phyloP scores from a whole-genome alignment of 1,140 invertebrate species.

The Drosophila lacertosa region DNA sequence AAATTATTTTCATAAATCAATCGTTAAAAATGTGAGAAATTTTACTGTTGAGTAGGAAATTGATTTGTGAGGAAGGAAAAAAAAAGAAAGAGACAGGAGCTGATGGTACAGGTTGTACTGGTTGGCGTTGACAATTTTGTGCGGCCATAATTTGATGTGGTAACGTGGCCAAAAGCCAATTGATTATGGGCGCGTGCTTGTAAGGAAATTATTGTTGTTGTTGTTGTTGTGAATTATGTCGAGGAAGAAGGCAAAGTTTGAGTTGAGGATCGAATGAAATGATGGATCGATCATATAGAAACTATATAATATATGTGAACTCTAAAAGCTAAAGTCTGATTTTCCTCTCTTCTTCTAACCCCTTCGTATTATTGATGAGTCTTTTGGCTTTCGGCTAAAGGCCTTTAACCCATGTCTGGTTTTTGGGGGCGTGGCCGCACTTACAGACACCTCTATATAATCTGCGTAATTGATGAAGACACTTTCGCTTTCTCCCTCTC shows the following conservation, averaged over 20 bases:
- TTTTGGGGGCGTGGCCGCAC: constrained; percentile 36
- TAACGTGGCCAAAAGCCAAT: constrained; percentile 20
- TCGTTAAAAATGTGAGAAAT: constrained; percentile 14
- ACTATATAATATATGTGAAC: constrained; percentile 17
- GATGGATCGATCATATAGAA: constrained; percentile 31
- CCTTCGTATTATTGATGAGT: constrained; percentile 23
- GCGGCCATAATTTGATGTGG: constrained; percentile 36
- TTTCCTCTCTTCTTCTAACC: background rate
- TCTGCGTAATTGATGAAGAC: constrained; percentile 33
- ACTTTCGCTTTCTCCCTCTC: constrained; percentile 56
- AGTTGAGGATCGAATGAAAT: background rate
- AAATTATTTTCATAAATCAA: constrained; percentile 27
- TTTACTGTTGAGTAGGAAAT: constrained; percentile 23
- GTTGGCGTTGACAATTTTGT: constrained; percentile 53
- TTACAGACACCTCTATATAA: constrained; percentile 31
- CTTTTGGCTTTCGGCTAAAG: constrained; percentile 7
- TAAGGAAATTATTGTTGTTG: constrained; percentile 74
- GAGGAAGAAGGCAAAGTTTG: background rate
- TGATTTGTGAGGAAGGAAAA: constrained; percentile 11
- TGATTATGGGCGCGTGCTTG: constrained; percentile 58
- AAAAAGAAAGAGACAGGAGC: background rate
- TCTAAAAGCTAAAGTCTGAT: constrained; percentile 5
- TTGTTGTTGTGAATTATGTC: constrained; percentile 62
- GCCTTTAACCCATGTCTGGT: constrained; percentile 22
- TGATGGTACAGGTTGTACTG: constrained; percentile 41